Conservation (phyloP, 2,113 vertebrate species). For the Verasper variegatus region DNA sequence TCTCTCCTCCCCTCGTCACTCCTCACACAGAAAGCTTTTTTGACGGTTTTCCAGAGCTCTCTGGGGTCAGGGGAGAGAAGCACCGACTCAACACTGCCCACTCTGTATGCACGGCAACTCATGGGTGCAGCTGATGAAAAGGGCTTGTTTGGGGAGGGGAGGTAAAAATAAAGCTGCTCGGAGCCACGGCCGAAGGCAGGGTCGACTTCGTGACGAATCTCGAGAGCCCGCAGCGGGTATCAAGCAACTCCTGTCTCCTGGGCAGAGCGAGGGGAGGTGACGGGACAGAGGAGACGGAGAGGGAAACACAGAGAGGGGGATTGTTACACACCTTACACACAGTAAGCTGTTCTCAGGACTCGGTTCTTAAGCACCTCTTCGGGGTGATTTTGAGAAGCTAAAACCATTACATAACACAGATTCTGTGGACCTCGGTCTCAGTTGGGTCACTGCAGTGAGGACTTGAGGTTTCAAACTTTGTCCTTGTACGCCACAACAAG, state of each 20-base stretch:
- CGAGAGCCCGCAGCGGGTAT: slow-evolving; percentile 34
- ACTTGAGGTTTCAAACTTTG: background rate
- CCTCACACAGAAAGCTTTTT: slow-evolving; percentile 69
- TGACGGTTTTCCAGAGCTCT: slow-evolving; percentile 73
- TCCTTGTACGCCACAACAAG: background rate
- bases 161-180: background rate
- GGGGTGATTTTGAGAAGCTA: background rate
- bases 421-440: background rate
- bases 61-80: slow-evolving; percentile 57
- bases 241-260: slow-evolving; percentile 47
- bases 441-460: background rate
- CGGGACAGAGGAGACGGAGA: background rate
- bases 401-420: slow-evolving; percentile 11
- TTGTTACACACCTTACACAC: slow-evolving; percentile 24
- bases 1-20: slow-evolving; percentile 35
- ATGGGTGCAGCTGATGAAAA: slow-evolving; percentile 66
- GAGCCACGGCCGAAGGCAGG: slow-evolving; percentile 36
- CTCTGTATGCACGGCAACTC: slow-evolving; percentile 70
- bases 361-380: slow-evolving; percentile 11
- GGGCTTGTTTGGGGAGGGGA: slow-evolving; percentile 46
- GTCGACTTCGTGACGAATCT: slow-evolving; percentile 43
- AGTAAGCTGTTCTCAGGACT: slow-evolving; percentile 9
- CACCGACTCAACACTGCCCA: slow-evolving; percentile 75
- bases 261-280: background rate
- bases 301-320: slow-evolving; percentile 30